Conservation (phyloP, 2,888 invertebrate genomes). For the Teleiodes luculella region DNA sequence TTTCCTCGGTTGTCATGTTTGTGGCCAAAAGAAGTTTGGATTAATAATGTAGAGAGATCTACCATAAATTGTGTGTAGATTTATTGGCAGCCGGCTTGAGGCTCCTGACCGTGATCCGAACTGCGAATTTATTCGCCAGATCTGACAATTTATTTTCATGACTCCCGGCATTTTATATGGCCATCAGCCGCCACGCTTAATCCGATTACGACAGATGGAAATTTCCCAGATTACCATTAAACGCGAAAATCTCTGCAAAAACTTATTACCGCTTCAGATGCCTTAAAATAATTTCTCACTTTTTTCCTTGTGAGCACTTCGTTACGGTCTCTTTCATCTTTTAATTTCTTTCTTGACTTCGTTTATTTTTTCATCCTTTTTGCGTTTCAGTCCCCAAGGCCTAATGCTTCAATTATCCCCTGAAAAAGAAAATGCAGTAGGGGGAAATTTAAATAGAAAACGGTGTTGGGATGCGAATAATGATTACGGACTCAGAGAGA, state of each 20-base stretch:
- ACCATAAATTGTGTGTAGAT: conserved; percentile 8
- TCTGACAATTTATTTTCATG: conserved; percentile 11
- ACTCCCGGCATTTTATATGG: conserved; percentile 17
- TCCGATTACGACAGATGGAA: conserved; percentile 54
- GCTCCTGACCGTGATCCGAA: conserved; percentile 6
- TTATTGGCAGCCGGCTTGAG: conserved; percentile 5
- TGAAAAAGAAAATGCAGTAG: conserved; percentile 39
- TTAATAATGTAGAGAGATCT: neutral
- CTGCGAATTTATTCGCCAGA: conserved; percentile 7
- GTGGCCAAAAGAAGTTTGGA: neutral
- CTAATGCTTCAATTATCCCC: conserved; percentile 48
- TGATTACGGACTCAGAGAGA: conserved; percentile 8
- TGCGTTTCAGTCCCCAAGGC: conserved; percentile 37
- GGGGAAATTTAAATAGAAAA: conserved; percentile 37
- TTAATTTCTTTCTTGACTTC: conserved; percentile 54
- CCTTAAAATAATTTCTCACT: conserved; percentile 61
- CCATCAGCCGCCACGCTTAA: conserved; percentile 28
- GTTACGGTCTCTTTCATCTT: conserved; percentile 60
- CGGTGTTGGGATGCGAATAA: conserved; percentile 34
- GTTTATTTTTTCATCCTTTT: conserved; percentile 48
- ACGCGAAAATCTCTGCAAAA: conserved; percentile 55
- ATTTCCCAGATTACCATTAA: conserved; percentile 58
- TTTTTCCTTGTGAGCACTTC: conserved; percentile 52
- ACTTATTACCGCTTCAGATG: conserved; percentile 60
- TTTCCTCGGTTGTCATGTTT: neutral